Evolutionary conservation across 2,888 invertebrate genomes (phyloP), one percentile per base, ranked within the genome.

Genomic region (Epinotia bilunana): DNA sequence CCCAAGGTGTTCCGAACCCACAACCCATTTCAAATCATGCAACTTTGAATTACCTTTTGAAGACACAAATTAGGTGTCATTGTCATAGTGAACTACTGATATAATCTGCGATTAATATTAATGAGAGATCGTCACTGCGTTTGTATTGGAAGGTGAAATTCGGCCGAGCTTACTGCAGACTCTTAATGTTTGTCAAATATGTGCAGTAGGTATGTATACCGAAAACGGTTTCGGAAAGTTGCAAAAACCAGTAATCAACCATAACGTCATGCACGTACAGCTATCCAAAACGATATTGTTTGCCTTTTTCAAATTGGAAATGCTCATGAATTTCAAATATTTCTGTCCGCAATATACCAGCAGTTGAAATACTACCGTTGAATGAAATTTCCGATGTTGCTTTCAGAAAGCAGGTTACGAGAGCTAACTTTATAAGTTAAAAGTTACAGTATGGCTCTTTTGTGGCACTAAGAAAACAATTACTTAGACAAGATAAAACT

Each of bases 101-200:
- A 61, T 67, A 67, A 75, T 72, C 49, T 61, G 16, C 28, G 65
- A 65, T 75, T 65, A 65, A 75, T 65, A 65, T 61, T 65, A 70
- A 75, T 60, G 60, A 60, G 61, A 28, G 60, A 60, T 53, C n/a
- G n/a, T n/a, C n/a, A n/a, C n/a, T n/a, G n/a, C n/a, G n/a, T n/a
- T n/a, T n/a, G n/a, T n/a, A n/a, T n/a, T n/a, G n/a, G n/a, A n/a
- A n/a, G n/a, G n/a, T n/a, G n/a, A n/a, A n/a, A n/a, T n/a, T n/a
- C n/a, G n/a, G n/a, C n/a, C n/a, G n/a, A n/a, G n/a, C n/a, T n/a
- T n/a, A n/a, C n/a, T n/a, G n/a, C n/a, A n/a, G n/a, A n/a, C n/a
- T n/a, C n/a, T n/a, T n/a, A 28, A 60, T 4, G 7, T 60, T 60
- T 33, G n/a, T 16, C 33, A 61, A 61, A 61, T 33, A 33, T 53